Evolutionary conservation across 2,888 invertebrate genomes (phyloP).

Genomic region (Conops quadrifasciatus): DNA sequence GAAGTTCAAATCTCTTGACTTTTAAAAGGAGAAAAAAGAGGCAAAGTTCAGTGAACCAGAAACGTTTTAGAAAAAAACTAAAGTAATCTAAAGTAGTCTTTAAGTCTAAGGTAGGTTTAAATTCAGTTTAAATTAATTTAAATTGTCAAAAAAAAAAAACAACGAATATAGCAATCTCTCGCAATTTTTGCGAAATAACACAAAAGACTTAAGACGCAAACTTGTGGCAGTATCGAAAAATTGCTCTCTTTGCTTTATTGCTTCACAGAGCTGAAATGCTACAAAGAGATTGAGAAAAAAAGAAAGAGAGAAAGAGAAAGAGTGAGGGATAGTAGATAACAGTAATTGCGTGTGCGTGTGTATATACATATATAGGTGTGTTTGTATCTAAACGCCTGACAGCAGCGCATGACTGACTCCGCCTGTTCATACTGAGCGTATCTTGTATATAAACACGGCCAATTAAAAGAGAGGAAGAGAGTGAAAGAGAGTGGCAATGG

Average conservation of each 20-base stretch:
- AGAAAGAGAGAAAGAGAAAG: conserved; percentile 14
- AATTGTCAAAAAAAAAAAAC: neutral
- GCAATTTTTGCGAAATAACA: conserved; percentile 25
- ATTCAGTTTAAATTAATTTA: neutral
- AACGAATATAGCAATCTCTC: neutral
- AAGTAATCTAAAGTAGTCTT: neutral
- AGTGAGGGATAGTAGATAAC: conserved; percentile 17
- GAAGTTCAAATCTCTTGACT: too few species aligned
- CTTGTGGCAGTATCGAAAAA: conserved; percentile 18
- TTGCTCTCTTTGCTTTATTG: neutral
- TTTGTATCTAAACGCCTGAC: neutral
- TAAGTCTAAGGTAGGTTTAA: neutral
- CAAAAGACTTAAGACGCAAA: conserved; percentile 44
- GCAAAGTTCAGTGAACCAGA: neutral
- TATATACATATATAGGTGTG: neutral
- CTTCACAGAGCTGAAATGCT: neutral
- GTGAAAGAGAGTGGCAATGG: too few species aligned
- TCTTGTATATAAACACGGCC: conserved; percentile 1
- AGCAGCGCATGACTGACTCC: conserved; percentile 34
- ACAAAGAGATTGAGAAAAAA: conserved; percentile 19
- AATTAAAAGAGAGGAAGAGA: conserved; percentile 22
- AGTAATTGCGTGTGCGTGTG: neutral
- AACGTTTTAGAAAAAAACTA: neutral
- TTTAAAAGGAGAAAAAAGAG: too few species aligned
- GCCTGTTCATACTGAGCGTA: neutral